Percentiles rank a stretch among this genome's conserved stretches.
These are phyloP conservation scores for Polyommatus icarus DNA, from an alignment of 2,888 invertebrate genomes.

Conservation along the genomic window DNA sequence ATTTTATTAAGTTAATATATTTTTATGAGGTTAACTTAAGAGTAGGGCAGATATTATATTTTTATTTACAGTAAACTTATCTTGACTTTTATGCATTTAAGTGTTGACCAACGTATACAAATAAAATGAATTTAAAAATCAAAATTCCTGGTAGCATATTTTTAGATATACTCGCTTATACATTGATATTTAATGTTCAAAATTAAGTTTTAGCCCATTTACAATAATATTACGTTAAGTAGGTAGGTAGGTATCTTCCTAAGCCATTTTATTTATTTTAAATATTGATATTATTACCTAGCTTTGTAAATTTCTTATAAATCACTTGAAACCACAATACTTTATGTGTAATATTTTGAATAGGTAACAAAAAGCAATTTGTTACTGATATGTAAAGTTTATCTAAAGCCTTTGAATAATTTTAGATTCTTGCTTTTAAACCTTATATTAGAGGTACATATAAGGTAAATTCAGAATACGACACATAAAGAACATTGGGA, in stretches of 20 bases:
- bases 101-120: background rate
- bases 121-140: background rate
- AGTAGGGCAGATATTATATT: background rate
- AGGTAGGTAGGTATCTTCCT: background rate
- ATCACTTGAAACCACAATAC: background rate
- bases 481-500: background rate
- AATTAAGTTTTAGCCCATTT: background rate
- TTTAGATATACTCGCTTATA: background rate
- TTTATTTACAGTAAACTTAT: background rate
- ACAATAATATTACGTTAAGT: background rate
- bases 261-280: constrained; percentile 17
- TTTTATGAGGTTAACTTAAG: background rate
- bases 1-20: constrained; percentile 28
- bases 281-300: background rate
- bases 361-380: background rate
- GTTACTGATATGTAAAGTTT: no score
- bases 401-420: no score
- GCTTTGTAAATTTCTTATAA: background rate
- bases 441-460: background rate
- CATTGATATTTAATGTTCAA: background rate
- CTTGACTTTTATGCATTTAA: background rate
- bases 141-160: background rate
- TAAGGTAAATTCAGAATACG: background rate
- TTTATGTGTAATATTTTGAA: background rate
- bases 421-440: background rate